phyloP scores from a whole-genome alignment of 2,797 vertebrate species.

The Todus mexicanus region DNA sequence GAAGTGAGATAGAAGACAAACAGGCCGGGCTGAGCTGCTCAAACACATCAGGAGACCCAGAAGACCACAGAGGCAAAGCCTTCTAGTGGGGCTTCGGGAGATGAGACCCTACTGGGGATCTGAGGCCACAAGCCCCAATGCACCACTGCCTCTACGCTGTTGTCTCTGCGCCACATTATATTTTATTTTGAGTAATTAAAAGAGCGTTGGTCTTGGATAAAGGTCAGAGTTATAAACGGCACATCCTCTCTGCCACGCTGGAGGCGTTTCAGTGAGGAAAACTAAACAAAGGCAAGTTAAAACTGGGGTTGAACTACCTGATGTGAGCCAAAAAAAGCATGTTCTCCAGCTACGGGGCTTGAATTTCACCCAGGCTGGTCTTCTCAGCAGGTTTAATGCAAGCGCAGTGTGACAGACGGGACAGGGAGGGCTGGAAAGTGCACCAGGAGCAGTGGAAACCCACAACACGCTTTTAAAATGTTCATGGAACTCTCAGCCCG shows the following conservation, averaged over 20 bases:
- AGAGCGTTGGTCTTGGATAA: not conserved
- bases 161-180: not conserved
- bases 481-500: not conserved
- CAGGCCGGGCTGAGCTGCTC: not conserved
- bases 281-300: not conserved
- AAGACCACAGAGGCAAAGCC: not conserved
- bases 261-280: not conserved
- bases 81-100: not conserved
- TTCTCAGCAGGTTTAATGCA: not conserved
- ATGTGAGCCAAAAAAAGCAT: not conserved
- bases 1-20: not conserved
- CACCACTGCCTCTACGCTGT: fast-evolving
- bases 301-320: not conserved
- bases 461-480: not conserved
- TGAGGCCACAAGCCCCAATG: not conserved
- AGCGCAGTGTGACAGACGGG: not conserved
- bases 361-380: not conserved
- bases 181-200: not conserved
- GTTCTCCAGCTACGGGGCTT: not conserved
- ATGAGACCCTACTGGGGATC: not conserved
- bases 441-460: not conserved
- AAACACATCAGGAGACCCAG: not conserved
- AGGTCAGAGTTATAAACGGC: constrained; percentile 29
- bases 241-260: not conserved
- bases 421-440: not conserved